A percentile compares a stretch with the other conserved stretches of the same genome.
Evolutionary conservation across 2,113 vertebrate species (phyloP).

Genomic region (Nettapus auritus): DNA sequence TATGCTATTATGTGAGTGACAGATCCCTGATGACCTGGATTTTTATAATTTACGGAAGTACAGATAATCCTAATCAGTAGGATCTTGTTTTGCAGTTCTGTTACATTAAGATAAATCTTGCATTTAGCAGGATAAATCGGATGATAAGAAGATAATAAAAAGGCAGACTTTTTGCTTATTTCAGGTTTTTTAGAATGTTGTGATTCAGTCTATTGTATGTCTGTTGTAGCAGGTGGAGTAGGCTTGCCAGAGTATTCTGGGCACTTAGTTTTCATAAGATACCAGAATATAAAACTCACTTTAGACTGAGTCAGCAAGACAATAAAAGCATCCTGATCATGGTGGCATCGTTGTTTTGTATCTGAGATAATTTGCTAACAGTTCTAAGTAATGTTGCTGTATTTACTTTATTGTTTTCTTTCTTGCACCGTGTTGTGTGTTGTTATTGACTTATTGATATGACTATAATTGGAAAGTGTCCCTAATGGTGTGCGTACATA

Average conservation of each 20-base stretch:
- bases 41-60: not conserved
- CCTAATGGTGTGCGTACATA: not conserved
- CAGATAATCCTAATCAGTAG: not conserved
- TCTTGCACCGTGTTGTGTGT: not conserved
- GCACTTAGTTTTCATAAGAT: not conserved
- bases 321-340: constrained; percentile 11
- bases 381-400: not conserved
- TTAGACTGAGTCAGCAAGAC: not conserved
- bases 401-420: not conserved
- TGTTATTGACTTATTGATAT: not conserved
- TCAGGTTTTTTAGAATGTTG: not conserved
- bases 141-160: not conserved
- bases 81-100: not conserved
- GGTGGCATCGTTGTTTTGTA: constrained; percentile 15
- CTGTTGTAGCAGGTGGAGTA: not conserved
- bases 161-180: constrained; percentile 2
- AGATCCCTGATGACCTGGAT: not conserved
- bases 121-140: not conserved
- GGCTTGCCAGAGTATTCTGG: not conserved
- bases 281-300: not conserved
- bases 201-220: not conserved
- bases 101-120: not conserved
- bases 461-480: not conserved
- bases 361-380: not conserved
- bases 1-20: not conserved